Evolutionary conservation across 2,888 invertebrate genomes (phyloP).

Genomic region (Schrankia costaestrigalis): DNA sequence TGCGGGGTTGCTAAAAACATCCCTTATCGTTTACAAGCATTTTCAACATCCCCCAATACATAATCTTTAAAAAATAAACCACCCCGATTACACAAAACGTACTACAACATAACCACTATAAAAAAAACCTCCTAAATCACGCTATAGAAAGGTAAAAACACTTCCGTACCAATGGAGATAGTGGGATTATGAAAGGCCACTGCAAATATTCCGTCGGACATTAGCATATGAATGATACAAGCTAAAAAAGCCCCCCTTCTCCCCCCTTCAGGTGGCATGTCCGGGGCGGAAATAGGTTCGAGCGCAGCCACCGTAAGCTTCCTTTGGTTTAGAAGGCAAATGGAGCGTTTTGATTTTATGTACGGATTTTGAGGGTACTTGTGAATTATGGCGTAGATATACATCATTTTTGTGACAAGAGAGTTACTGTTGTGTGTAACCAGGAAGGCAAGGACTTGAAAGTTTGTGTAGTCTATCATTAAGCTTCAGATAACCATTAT

Average conservation of each 20-base stretch:
- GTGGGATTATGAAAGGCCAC: conserved; percentile 27
- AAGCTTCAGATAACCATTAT: no score
- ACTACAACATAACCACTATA: conserved; percentile 2
- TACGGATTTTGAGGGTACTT: conserved; percentile 3
- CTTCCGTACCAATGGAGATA: conserved; percentile 33
- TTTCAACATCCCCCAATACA: no score
- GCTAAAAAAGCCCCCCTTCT: conserved; percentile 49
- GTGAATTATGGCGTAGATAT: no score
- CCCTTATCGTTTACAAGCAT: no score
- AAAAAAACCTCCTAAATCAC: conserved; percentile 20
- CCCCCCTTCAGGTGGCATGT: conserved; percentile 52
- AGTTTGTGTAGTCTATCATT: no score
- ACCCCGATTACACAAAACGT: no score
- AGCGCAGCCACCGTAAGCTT: conserved; percentile 35
- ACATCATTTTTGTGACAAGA: no score
- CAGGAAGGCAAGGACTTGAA: no score
- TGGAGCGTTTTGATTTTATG: conserved; percentile 16
- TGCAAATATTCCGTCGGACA: conserved; percentile 52
- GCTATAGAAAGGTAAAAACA: conserved; percentile 27
- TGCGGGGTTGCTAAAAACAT: no score
- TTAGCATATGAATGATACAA: conserved; percentile 74
- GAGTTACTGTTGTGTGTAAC: no score
- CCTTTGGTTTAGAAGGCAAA: conserved; percentile 31
- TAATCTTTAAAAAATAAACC: no score
- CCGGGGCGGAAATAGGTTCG: conserved; percentile 62